A percentile compares a stretch with the other conserved stretches of the same genome.
These are phyloP conservation scores for Gallinago stenura DNA, from an alignment of 2,797 vertebrate species.

Conservation along the genomic window DNA sequence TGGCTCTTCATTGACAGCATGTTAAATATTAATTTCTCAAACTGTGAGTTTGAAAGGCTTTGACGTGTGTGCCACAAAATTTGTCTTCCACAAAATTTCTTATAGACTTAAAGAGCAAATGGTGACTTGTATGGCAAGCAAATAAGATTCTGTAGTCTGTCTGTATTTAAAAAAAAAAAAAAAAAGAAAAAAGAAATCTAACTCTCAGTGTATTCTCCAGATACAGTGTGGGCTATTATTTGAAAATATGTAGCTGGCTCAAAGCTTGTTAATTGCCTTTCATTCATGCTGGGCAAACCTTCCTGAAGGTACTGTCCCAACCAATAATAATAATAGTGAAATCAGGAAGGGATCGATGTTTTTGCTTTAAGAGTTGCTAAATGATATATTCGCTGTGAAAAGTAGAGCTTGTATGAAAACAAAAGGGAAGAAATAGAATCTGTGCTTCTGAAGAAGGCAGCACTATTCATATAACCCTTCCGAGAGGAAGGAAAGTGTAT, in stretches of 20 bases:
- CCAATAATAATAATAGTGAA: background rate
- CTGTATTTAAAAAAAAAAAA: background rate
- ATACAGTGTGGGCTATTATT: background rate
- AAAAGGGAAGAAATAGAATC: conserved; percentile 12
- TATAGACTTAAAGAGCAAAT: background rate
- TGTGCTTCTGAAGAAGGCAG: conserved; percentile 27
- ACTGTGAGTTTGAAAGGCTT: background rate
- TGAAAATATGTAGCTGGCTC: background rate
- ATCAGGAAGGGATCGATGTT: background rate
- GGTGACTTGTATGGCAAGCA: background rate
- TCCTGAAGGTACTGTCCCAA: background rate
- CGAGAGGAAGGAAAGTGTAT: conserved; percentile 23
- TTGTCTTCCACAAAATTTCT: background rate
- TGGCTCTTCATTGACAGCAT: conserved; percentile 12
- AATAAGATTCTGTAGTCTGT: background rate
- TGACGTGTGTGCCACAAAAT: background rate
- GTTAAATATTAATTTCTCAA: conserved; percentile 41
- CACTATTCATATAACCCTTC: conserved; percentile 12
- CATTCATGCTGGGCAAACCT: background rate
- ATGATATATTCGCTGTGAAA: background rate
- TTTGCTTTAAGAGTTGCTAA: background rate
- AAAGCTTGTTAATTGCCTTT: background rate
- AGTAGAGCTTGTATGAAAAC: conserved; percentile 2
- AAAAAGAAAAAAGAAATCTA: background rate
- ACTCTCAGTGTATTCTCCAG: background rate